phyloP scores from a whole-genome alignment of 2,888 invertebrate genomes.

The Mimas tiliae region DNA sequence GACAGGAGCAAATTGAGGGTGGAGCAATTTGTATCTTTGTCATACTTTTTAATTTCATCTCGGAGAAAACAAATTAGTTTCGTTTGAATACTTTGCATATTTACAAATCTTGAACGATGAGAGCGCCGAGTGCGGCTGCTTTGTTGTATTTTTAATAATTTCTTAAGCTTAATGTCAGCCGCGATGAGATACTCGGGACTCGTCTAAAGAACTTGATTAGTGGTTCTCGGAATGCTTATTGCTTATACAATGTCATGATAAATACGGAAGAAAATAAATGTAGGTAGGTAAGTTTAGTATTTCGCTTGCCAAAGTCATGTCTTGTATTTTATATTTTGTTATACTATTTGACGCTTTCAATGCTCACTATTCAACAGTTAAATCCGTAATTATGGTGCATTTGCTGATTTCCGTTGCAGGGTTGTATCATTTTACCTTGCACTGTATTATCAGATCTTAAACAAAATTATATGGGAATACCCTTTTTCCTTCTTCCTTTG shows the following conservation, averaged over 20 bases:
- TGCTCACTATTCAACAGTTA: no score
- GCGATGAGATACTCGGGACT: constrained; percentile 39
- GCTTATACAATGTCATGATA: neutral
- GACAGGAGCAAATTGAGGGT: constrained; percentile 71
- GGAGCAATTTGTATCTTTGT: constrained; percentile 77
- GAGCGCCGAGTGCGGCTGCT: constrained; percentile 35
- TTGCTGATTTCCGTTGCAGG: no score
- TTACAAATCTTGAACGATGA: constrained; percentile 63
- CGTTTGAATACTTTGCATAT: constrained; percentile 70
- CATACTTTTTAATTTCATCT: constrained; percentile 79
- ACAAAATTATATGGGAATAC: no score
- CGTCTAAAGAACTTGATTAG: constrained; percentile 37
- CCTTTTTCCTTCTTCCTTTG: no score
- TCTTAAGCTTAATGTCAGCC: constrained; percentile 30
- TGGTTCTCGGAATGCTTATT: constrained; percentile 14
- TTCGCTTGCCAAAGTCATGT: neutral
- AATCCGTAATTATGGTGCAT: no score
- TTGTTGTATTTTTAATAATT: constrained; percentile 39
- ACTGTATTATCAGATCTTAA: no score
- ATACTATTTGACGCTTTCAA: no score
- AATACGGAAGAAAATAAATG: neutral
- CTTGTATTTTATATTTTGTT: neutral
- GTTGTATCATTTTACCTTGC: no score
- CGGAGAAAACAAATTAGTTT: constrained; percentile 71
- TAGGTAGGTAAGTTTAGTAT: neutral